Conservation (phyloP, 1,140 invertebrate genomes). For the Pygmarrhopalites habei region DNA sequence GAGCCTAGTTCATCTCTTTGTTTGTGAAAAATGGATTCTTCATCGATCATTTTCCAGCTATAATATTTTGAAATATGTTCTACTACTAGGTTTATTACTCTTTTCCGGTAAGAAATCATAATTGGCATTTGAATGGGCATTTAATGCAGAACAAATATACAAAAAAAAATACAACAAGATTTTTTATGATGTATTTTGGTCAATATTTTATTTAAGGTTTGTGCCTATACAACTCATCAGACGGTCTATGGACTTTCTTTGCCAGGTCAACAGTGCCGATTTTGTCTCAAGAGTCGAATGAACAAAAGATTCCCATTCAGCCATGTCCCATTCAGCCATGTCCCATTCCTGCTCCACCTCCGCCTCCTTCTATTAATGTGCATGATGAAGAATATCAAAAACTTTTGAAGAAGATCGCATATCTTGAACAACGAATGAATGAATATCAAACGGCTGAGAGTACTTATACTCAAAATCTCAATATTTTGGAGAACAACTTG, state of each 20-base stretch:
- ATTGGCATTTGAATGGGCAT: not conserved
- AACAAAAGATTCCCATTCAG: no score
- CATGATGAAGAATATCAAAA: not conserved
- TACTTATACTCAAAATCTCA: not conserved
- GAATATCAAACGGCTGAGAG: not conserved
- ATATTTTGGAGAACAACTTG: not conserved
- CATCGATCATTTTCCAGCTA: not conserved
- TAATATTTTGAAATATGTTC: not conserved
- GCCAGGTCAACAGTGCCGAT: no score
- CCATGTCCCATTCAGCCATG: no score
- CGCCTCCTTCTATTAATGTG: not conserved
- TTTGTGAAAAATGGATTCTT: conserved; percentile 22
- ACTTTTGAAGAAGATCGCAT: not conserved
- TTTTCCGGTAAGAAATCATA: not conserved
- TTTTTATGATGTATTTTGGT: no score
- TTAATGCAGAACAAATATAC: no score
- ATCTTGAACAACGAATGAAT: not conserved
- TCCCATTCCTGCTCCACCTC: no score
- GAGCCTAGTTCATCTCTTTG: conserved; percentile 12
- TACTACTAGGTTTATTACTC: not conserved
- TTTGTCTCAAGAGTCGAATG: no score
- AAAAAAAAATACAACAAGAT: no score
- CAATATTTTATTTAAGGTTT: no score
- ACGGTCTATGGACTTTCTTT: no score
- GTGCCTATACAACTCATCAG: no score